phyloP scores from a whole-genome alignment of 1,140 invertebrate genomes.

The Philotrypesis tridentata region DNA sequence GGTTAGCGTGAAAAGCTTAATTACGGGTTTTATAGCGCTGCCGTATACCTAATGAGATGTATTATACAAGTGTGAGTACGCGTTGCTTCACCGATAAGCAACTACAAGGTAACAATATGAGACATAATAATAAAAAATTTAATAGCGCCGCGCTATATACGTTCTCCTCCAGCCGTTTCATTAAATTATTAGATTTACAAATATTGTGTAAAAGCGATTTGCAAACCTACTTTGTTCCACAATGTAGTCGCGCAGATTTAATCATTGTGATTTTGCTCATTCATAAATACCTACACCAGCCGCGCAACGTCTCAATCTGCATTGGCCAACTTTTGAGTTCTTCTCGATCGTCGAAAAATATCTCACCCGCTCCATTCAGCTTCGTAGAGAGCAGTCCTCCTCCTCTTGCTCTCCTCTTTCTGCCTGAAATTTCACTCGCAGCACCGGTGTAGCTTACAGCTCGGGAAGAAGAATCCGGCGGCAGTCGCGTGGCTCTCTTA shows the following conservation, averaged over 20 bases:
- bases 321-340: no score
- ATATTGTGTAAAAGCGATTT: no score
- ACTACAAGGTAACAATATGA: not conserved
- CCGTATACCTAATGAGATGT: not conserved
- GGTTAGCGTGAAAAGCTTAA: not conserved
- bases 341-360: not conserved
- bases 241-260: no score
- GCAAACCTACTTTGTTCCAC: no score
- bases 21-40: not conserved
- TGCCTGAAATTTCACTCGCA: not conserved
- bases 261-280: not conserved
- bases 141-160: no score
- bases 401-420: not conserved
- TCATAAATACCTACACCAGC: not conserved
- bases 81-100: not conserved
- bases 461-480: not conserved
- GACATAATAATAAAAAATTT: no score
- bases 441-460: not conserved
- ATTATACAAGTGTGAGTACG: not conserved
- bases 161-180: no score
- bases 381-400: not conserved
- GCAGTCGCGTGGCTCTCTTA: constrained; percentile 69
- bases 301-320: no score
- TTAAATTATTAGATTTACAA: no score
- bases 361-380: not conserved